phyloP scores from a whole-genome alignment of 2,888 invertebrate genomes.

The Lepetodrilus schrolli region DNA sequence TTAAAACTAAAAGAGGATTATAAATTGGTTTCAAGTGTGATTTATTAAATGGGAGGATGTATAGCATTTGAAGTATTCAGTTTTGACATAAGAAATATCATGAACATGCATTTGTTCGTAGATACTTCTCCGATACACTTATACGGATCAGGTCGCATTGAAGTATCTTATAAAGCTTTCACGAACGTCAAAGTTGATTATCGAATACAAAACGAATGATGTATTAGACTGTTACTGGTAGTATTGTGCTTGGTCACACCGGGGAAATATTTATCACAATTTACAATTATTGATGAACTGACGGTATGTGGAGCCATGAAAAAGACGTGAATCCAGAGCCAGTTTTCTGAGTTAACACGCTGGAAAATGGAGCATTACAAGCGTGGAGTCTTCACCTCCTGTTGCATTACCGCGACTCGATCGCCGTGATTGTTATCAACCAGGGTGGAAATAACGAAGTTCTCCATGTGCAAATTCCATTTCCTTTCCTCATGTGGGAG shows the following conservation, averaged over 20 bases:
- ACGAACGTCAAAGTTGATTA: not conserved
- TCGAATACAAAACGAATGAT: not conserved
- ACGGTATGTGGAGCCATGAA: no score
- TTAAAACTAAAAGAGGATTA: no score
- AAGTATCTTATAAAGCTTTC: no score
- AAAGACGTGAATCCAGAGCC: no score
- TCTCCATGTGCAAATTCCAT: conserved; percentile 11
- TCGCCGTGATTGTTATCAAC: not conserved
- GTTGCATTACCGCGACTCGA: not conserved
- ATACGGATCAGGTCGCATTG: no score
- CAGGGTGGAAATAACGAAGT: not conserved
- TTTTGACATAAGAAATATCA: no score
- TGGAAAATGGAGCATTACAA: not conserved
- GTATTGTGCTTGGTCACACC: not conserved
- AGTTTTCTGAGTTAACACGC: no score
- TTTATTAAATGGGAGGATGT: no score
- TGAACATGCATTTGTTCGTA: no score
- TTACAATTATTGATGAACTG: not conserved
- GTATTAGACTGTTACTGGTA: not conserved
- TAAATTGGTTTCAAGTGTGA: no score
- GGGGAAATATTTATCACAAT: not conserved
- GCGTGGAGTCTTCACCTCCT: not conserved
- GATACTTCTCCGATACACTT: no score
- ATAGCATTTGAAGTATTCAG: no score
- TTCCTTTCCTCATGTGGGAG: not conserved